Base-by-base conservation (phyloP, 2,113 vertebrate species). In the Coregonus clupeaformis region DNA sequence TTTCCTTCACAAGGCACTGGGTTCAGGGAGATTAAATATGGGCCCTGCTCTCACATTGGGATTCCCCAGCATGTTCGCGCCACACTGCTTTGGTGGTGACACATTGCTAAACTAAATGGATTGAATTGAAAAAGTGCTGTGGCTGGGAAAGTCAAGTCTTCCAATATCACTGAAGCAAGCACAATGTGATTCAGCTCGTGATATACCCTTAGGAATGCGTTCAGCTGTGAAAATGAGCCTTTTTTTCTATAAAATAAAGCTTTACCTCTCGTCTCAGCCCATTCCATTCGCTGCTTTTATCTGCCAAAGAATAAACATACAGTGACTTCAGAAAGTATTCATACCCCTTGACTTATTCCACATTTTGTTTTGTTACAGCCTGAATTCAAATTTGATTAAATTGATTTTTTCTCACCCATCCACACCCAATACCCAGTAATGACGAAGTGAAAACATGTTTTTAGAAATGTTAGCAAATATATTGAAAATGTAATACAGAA, bases 151-250 rank as follows among this genome's bases (percentile, higher is more conserved):
- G 74, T 76, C 78, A 80, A 59, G 70, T 76, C 68, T 76, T 69
- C 74, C 70, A 72, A 80, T 80, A 76, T 49, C 74, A 77, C 69
- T 71, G 78, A 75, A 76, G 74, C 78, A 69, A 73, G 78, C 78
- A 76, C n/a, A 77, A 77, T 77, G 52, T 76, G 74, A 80, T 69
- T 69, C 73, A 29, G 55, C 60, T 67, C 5, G n/a, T n/a, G n/a
- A n/a, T n/a, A n/a, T n/a, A n/a, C n/a, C n/a, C n/a, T n/a, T n/a
- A n/a, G n/a, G n/a, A n/a, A n/a, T n/a, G n/a, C n/a, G 2, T 42
- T 42, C 11, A 42, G 11, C 9, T 42, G 36, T 11, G 36, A 42
- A 42, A 42, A 42, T 11, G 11, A 42, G 2, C 2, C 2, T 1
- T 3, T 3, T 42, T 12, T 11, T 11, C 36, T 62, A 0, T 2